Evolutionary conservation across 2,113 vertebrate genomes (phyloP), one percentile per base, ranked within the genome.

Genomic region (Callopanchax toddi): DNA sequence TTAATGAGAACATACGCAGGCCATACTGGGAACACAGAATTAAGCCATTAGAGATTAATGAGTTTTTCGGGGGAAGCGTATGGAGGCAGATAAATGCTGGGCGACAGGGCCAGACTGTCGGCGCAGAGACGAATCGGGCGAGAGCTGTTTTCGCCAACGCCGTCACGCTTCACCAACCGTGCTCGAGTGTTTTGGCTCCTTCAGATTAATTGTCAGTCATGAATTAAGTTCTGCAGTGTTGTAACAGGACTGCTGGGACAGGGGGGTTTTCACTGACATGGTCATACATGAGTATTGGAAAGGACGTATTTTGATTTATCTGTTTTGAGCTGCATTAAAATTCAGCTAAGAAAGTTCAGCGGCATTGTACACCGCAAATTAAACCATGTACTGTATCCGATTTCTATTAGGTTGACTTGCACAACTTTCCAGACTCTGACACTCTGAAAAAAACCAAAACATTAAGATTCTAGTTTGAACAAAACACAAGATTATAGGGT

Each of bases 161-260:
- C 22, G 84, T 79, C 84, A 89, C 18, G 74, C 81, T 76, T 79
- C 61, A 21, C n/a, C 6, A 40, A 48, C 61, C 73, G 36, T 70
- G 79, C 78, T 51, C 55, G 64, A 76, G 73, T 78, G 77, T 87
- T 82, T 85, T 66, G 81, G 70, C 72, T 81, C 55, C 54, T 62
- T 76, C 79, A 82, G 83, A 92, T 90, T 89, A 91, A 90, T 90
- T 88, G 81, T 87, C 85, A 78, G 77, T 72, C 74, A 84, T 78
- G 84, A 87, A 87, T 89, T 67, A 85, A 85, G 67, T 84, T 87
- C 60, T 9, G 55, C 75, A n/a, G 71, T 36, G 50, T 44, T 74
- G 61, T 61, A 68, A 72, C 69, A 36, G 51, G 52, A 37, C 39
- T 15, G 7, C 46, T 60, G 36, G 65, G 65, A 67, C 40, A 18